phyloP scores from a whole-genome alignment of 2,113 vertebrate genomes.

The Circaetus cinerascens region DNA sequence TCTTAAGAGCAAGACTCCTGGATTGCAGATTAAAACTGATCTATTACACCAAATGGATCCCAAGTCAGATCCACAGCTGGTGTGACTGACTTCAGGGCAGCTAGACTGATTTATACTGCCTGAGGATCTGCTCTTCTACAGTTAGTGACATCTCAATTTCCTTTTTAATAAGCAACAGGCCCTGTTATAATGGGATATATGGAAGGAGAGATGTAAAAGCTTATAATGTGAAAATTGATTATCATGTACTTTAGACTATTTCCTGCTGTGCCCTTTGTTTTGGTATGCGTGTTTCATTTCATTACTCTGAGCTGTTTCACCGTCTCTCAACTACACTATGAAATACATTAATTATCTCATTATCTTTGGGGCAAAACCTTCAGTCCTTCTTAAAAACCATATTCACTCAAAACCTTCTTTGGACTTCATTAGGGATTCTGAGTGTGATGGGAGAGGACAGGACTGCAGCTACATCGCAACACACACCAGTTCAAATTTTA shows the following conservation, averaged over 20 bases:
- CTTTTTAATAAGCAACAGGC: constrained; percentile 45
- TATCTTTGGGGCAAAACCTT: constrained; percentile 46
- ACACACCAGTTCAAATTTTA: not conserved
- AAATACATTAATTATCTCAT: constrained; percentile 45
- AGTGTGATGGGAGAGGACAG: not conserved
- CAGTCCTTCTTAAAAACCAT: not conserved
- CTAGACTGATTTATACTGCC: not conserved
- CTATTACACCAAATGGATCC: not conserved
- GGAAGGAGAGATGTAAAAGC: constrained; percentile 43
- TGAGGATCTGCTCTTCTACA: constrained; percentile 11
- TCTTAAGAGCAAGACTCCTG: not conserved
- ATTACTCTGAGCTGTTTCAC: not conserved
- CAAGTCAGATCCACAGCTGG: not conserved
- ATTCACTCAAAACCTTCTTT: not conserved
- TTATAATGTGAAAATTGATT: constrained; percentile 61
- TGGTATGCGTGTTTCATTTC: constrained; percentile 15
- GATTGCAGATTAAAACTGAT: not conserved
- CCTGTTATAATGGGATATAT: constrained; percentile 15
- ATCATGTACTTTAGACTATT: constrained; percentile 43
- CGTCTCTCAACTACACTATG: not conserved
- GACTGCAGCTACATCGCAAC: not conserved
- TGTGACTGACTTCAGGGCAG: not conserved
- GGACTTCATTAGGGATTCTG: not conserved
- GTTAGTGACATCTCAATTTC: constrained; percentile 50
- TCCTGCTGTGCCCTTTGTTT: constrained; percentile 63